A percentile compares a stretch with the other conserved stretches of the same genome.
These are phyloP conservation scores for Caenorhabditis becei DNA, from an alignment of 2,888 invertebrate genomes.

Conservation along the genomic window DNA sequence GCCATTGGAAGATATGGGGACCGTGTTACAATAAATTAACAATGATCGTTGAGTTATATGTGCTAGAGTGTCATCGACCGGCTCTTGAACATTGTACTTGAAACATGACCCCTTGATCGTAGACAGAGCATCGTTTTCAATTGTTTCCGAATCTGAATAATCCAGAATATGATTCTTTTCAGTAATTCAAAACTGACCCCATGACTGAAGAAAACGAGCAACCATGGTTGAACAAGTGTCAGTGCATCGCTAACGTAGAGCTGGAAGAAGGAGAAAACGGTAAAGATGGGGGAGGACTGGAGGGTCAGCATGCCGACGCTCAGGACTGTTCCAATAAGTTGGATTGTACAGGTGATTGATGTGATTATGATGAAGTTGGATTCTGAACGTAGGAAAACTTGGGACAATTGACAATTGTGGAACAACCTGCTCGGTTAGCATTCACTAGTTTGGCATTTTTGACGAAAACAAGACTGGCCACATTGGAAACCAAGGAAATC, in stretches of 20 bases:
- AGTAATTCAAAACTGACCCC: conserved; percentile 10
- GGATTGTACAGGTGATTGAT: conserved; percentile 26
- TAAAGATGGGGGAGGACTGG: neutral
- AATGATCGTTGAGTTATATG: too few species aligned
- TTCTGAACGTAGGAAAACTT: neutral
- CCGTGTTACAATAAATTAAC: neutral
- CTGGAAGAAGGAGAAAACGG: neutral
- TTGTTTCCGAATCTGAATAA: conserved; percentile 20
- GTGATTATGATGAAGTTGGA: conserved; percentile 37
- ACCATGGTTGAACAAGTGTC: conserved; percentile 35
- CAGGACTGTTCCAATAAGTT: conserved; percentile 23
- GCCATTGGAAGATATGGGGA: too few species aligned
- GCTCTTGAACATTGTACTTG: conserved; percentile 8
- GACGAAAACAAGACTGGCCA: conserved; percentile 20
- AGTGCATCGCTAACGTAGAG: conserved; percentile 14
- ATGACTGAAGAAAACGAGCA: conserved; percentile 22
- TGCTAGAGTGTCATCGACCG: conserved; percentile 6
- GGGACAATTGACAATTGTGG: neutral
- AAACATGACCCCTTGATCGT: neutral
- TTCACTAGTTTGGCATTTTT: conserved; percentile 7
- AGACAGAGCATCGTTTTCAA: neutral
- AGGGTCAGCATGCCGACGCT: conserved; percentile 21
- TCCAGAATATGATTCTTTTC: too few species aligned
- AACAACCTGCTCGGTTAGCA: conserved; percentile 23
- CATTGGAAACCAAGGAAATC: conserved; percentile 17